Evolutionary conservation across 1,140 invertebrate genomes (phyloP).

Genomic region (Drosophila punjabiensis): DNA sequence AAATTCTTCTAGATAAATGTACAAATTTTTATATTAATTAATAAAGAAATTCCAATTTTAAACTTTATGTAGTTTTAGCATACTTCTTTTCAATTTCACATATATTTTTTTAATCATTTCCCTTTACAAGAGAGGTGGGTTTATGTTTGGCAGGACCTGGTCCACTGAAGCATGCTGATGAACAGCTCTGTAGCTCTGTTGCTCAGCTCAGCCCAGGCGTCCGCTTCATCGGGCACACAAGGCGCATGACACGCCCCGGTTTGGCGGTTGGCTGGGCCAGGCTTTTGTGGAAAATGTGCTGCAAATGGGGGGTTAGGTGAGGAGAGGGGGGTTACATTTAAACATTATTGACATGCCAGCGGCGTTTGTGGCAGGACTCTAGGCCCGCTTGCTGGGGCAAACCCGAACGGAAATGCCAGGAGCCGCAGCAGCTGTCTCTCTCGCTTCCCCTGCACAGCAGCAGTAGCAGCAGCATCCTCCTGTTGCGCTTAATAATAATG

Average conservation of each 20-base stretch:
- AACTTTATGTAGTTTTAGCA: neutral
- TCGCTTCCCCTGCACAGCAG: neutral
- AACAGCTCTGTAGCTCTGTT: slow-evolving; percentile 45
- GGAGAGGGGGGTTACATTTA: slow-evolving; percentile 66
- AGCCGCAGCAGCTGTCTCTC: slow-evolving; percentile 24
- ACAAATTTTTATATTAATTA: neutral
- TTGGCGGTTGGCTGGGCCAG: neutral
- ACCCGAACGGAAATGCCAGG: slow-evolving; percentile 63
- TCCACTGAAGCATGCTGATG: slow-evolving; percentile 46
- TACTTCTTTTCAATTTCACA: no score
- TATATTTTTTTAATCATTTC: neutral
- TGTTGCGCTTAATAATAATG: slow-evolving; percentile 77
- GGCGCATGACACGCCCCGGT: slow-evolving; percentile 46
- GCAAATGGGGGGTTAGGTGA: neutral
- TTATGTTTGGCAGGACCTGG: slow-evolving; percentile 19
- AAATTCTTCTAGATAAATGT: no score
- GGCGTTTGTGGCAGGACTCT: slow-evolving; percentile 60
- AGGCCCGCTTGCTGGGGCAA: slow-evolving; percentile 27
- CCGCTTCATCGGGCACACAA: slow-evolving; percentile 49
- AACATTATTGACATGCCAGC: slow-evolving; percentile 82
- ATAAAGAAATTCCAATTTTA: neutral
- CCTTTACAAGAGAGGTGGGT: slow-evolving; percentile 4
- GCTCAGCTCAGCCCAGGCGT: slow-evolving; percentile 26
- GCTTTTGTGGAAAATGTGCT: slow-evolving; percentile 2
- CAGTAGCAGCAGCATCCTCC: slow-evolving; percentile 32